These are phyloP conservation scores for Callopanchax toddi DNA, from an alignment of 2,113 vertebrate species.

Conservation along the genomic window DNA sequence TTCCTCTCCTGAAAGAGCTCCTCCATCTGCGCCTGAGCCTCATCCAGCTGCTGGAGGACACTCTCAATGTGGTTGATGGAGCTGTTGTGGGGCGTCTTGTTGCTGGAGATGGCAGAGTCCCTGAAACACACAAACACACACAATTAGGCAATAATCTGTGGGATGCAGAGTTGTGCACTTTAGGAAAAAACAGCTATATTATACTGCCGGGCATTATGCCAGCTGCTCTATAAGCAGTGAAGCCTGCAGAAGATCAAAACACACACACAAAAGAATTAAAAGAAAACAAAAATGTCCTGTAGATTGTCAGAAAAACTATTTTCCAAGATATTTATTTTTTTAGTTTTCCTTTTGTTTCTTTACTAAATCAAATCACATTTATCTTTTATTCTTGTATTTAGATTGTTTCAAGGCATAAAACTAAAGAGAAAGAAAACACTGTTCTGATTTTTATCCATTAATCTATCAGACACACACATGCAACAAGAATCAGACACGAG, in stretches of 20 bases:
- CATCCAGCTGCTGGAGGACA: conserved; percentile 97
- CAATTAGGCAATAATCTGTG: conserved; percentile 19
- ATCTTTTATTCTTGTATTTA: too few species aligned
- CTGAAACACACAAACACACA: conserved; percentile 69
- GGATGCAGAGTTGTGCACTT: conserved; percentile 3
- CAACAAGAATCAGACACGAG: conserved; percentile 6
- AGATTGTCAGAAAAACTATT: background rate
- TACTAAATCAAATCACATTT: too few species aligned
- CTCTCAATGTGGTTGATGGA: conserved; percentile 99
- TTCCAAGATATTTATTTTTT: background rate
- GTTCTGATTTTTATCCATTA: conserved; percentile 22
- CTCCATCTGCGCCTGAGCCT: conserved; percentile 98
- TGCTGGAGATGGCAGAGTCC: conserved; percentile 98
- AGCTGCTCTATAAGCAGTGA: conserved; percentile 17
- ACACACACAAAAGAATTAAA: background rate
- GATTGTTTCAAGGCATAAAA: too few species aligned
- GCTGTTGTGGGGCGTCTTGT: conserved; percentile 98
- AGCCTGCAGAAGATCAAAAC: background rate
- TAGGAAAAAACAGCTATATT: conserved; percentile 3
- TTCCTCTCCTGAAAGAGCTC: conserved; percentile 99
- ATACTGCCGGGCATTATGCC: conserved; percentile 1
- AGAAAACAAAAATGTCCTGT: background rate
- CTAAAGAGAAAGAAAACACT: background rate
- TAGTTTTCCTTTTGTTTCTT: too few species aligned
- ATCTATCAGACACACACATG: conserved; percentile 1